A percentile compares a stretch with the other conserved stretches of the same genome.
Conservation (phyloP, 2,113 vertebrate species). For the Solenodon paradoxus region DNA sequence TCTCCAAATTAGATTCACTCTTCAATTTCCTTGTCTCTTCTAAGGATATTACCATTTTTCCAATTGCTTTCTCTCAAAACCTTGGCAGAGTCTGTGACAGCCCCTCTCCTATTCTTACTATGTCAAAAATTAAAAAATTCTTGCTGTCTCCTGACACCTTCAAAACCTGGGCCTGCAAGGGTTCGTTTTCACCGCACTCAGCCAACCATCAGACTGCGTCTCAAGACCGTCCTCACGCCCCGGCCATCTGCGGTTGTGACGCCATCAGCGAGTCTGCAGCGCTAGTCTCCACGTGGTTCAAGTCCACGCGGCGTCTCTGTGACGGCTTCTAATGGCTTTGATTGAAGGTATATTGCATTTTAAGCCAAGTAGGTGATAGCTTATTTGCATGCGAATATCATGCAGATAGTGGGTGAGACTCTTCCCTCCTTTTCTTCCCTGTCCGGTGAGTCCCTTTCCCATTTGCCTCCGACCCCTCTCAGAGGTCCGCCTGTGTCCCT, state of each 20-base stretch:
- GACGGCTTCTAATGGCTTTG: too few relatives aligned
- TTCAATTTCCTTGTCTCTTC: slow-evolving; percentile 52
- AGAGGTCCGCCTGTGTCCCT: too few relatives aligned
- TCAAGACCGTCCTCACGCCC: neutral
- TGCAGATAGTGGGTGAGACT: too few relatives aligned
- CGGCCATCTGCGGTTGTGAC: neutral
- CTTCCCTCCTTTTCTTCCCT: too few relatives aligned
- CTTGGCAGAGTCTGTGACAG: slow-evolving; percentile 42
- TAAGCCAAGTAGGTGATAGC: too few relatives aligned
- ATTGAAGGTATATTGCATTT: too few relatives aligned
- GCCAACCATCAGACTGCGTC: neutral
- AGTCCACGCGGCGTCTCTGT: too few relatives aligned
- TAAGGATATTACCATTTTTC: slow-evolving; percentile 62
- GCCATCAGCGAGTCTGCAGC: neutral
- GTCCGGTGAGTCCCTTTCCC: too few relatives aligned
- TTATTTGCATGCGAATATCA: too few relatives aligned
- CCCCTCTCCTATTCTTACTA: neutral
- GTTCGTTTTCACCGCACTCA: slow-evolving; percentile 19
- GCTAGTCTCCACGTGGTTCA: too few relatives aligned
- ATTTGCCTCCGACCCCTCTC: too few relatives aligned
- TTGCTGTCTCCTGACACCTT: neutral
- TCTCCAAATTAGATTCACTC: slow-evolving; percentile 19
- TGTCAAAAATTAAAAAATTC: slow-evolving; percentile 34
- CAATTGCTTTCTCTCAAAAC: slow-evolving; percentile 63
- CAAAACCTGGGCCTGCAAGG: neutral